A percentile compares a stretch with the other conserved stretches of the same genome.
These are phyloP conservation scores for Pantherophis alleghaniensis DNA, from an alignment of 2,797 vertebrate genomes.

Conservation along the genomic window DNA sequence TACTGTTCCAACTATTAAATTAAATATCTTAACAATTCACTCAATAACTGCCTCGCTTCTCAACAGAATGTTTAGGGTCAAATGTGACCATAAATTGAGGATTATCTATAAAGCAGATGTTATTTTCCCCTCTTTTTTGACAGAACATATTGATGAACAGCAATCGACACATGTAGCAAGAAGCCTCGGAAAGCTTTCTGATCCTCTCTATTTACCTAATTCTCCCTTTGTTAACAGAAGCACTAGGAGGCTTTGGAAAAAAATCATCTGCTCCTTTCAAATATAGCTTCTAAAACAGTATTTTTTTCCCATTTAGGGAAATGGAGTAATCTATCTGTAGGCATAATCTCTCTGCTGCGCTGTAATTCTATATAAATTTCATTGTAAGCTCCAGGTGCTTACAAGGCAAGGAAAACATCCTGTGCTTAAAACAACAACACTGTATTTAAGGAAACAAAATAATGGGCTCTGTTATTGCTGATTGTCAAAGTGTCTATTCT, in stretches of 20 bases:
- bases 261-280: not conserved
- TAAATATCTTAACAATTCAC: not conserved
- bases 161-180: not conserved
- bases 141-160: not conserved
- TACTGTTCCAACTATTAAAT: not conserved
- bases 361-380: not conserved
- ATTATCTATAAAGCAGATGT: not conserved
- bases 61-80: not conserved
- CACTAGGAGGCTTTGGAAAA: not conserved
- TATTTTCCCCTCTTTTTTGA: not conserved
- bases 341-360: not conserved
- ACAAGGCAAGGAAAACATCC: not conserved
- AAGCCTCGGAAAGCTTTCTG: not conserved
- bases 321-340: not conserved
- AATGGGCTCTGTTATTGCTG: not conserved
- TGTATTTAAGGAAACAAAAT: slow-evolving; percentile 21
- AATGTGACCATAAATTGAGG: not conserved
- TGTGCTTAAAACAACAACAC: not conserved
- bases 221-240: not conserved
- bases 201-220: not conserved
- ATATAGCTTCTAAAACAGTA: not conserved
- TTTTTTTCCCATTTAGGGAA: not conserved
- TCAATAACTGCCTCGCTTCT: not conserved
- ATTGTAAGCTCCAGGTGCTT: not conserved
- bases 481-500: not conserved